Base-by-base conservation (phyloP, 2,797 vertebrate species). In the Neosilurus hyrtlii region DNA sequence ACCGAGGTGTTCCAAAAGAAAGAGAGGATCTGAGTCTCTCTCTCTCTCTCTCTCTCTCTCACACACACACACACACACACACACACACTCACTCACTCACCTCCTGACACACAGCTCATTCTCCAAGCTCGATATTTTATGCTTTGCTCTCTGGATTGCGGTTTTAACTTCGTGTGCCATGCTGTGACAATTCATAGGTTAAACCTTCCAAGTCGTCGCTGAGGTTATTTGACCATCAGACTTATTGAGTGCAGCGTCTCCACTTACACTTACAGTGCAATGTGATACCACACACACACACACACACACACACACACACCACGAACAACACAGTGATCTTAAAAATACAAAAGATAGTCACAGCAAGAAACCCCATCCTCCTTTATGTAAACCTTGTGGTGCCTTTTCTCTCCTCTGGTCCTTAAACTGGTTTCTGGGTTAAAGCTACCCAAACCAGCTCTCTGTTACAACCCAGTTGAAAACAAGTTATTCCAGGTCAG, bases 131-230 rank as follows among this genome's bases (percentile, higher is more conserved):
- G 80, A 87, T 80, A 94, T 93, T 89, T 93, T 94, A 79, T 83
- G 87, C 86, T 91, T 94, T 0, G 92, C 91, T 84, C 93, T 90
- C 85, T 89, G 92, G 15, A 95, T 88, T 83, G 93, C 94, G 15
- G 87, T 73, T 22, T 92, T 89, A 61, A 94, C 91, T 2, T 94
- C 93, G n/a, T 82, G 77, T 26, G 78, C 89, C 88, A 90, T 91
- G 81, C 80, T 87, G 72, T 80, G 81, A n/a, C 85, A 88, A 73
- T 92, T 92, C 93, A 95, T 94, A 85, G 52, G 63, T 78, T 52
- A 15, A 14, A 67, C 14, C n/a, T 26, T 22, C n/a, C 24, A 66
- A 20, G 49, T 66, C n/a, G 37, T 26, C 10, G 22, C 63, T 79
- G 56, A 14, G 4, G 51, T 67, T 67, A 66, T 20, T 24, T 35